Evolutionary conservation across 2,888 invertebrate species (phyloP).

Genomic region (Yponomeuta evonymella): DNA sequence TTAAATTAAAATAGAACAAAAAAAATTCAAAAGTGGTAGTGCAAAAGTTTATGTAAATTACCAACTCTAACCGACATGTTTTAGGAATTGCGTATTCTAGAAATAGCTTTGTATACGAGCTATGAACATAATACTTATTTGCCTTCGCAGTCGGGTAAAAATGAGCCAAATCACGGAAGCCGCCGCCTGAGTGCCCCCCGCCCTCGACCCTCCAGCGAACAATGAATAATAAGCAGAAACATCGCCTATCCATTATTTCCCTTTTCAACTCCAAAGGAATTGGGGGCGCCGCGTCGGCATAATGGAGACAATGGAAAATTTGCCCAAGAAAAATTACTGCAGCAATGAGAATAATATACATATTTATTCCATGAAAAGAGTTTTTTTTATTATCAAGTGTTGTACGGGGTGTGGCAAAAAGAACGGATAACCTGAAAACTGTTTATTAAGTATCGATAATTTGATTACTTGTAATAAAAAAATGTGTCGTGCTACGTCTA

Average conservation of each 20-base stretch:
- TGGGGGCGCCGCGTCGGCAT: constrained; percentile 48
- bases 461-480: too few relatives aligned
- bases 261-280: constrained; percentile 59
- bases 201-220: constrained; percentile 38
- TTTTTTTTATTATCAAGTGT: neutral
- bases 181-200: constrained; percentile 39
- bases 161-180: constrained; percentile 62
- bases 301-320: constrained; percentile 63
- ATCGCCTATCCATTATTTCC: constrained; percentile 66
- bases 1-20: too few relatives aligned
- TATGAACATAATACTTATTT: too few relatives aligned
- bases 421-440: too few relatives aligned
- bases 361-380: neutral
- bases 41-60: too few relatives aligned
- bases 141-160: constrained; percentile 43
- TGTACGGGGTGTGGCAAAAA: too few relatives aligned
- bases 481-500: too few relatives aligned
- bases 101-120: too few relatives aligned
- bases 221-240: constrained; percentile 71
- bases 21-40: too few relatives aligned
- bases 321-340: constrained; percentile 48
- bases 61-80: too few relatives aligned
- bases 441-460: too few relatives aligned
- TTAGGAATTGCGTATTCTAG: too few relatives aligned
- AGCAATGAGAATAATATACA: constrained; percentile 12